Base-by-base conservation (phyloP, 2,888 invertebrate genomes). In the Watsonalla cultraria region DNA sequence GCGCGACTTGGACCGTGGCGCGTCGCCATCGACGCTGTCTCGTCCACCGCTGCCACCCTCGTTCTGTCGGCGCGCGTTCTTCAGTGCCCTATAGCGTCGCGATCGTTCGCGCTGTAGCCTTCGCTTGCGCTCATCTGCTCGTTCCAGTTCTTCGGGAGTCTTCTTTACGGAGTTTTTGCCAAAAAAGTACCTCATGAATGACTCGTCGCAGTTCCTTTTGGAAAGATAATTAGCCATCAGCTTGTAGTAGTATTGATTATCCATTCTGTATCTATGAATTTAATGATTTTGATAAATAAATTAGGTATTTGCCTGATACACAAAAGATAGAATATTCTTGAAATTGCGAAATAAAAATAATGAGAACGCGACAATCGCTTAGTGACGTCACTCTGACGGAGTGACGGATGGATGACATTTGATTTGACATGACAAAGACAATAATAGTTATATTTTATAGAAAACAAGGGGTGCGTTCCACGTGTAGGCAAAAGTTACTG, bases 261-360 rank as follows among this genome's bases (percentile, higher is more conserved):
- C 90, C 90, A 90, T 90, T 51, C 58, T 63, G 52, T 50, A 24
- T 51, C 56, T 61, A 52, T 59, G 51, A 55, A 57, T 45, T 47
- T 51, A 51, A 52, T 46, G 52, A 47, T 51, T 49, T 56, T 55
- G 61, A 63, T 65, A 68, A 48, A 48, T 5, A 35, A 8, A 48
- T 11, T 48, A 35, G 37, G 59, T 65, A 65, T 65, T 62, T 61
- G 71, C 72, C 57, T 65, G 24, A 66, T 61, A 64, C 57, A 67
- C 24, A 24, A 24, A 24, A 24, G 24, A 24, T 24, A 24, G 24
- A 65, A 66, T 73, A 73, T 68, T 78, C 75, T 73, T 61, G 70
- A 78, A 82, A 81, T 87, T 87, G 80, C 82, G 86, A 88, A 88
- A 88, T 81, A 87, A 88, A 87, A 86, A 87, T 86, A 88, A 84